A percentile compares a stretch with the other conserved stretches of the same genome.
Conservation (phyloP, 2,797 vertebrate species). For the Acipenser transmontanus region DNA sequence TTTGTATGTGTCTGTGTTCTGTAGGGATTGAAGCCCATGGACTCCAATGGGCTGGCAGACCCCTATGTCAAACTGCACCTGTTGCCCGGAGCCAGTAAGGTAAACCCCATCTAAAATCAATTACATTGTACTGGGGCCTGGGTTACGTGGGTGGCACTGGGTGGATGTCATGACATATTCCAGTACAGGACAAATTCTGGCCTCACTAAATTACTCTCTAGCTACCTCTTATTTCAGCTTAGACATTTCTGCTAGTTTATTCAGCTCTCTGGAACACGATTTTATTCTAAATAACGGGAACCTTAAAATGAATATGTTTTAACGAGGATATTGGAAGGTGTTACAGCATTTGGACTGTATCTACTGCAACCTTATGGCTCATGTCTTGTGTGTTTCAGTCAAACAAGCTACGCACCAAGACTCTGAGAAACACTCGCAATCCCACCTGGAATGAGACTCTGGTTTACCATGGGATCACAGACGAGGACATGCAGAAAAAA, state of each 20-base stretch:
- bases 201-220: too few relatives aligned
- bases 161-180: too few relatives aligned
- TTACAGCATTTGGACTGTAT: too few relatives aligned
- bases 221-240: too few relatives aligned
- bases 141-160: too few relatives aligned
- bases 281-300: too few relatives aligned
- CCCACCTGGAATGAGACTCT: constrained; percentile 88
- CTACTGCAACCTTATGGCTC: constrained; percentile 50
- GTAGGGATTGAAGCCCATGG: constrained; percentile 92
- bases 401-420: constrained; percentile 91
- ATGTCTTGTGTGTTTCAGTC: constrained; percentile 55
- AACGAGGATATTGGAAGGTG: too few relatives aligned
- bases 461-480: constrained; percentile 88
- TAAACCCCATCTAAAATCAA: constrained; percentile 36
- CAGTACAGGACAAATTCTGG: too few relatives aligned
- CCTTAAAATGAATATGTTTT: too few relatives aligned
- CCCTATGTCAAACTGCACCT: constrained; percentile 94
- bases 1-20: constrained; percentile 10
- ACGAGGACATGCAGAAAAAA: constrained; percentile 94
- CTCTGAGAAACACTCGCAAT: constrained; percentile 88
- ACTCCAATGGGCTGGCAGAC: constrained; percentile 89
- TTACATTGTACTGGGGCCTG: too few relatives aligned
- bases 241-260: too few relatives aligned
- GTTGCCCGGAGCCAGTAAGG: constrained; percentile 92
- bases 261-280: too few relatives aligned